Base-by-base conservation (phyloP, 1,140 invertebrate genomes). In the Parapsyche elsis region DNA sequence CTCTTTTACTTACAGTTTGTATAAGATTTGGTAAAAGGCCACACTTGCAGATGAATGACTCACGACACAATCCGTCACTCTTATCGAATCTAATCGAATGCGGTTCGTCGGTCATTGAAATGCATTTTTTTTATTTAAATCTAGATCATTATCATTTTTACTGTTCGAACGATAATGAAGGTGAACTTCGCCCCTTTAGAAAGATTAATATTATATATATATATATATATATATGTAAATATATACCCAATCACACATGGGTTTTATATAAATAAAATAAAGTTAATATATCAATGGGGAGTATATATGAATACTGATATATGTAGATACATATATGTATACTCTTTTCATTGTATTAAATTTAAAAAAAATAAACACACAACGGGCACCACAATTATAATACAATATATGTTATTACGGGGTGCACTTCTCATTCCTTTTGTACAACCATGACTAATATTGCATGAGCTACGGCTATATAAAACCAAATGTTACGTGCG, bases 11-110 rank as follows among this genome's bases (percentile, higher is more conserved):
- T 30, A 67, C 64, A 24, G 24, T 67, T 67, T 26, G 24, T 67
- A 67, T 67, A 26, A 23, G 21, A 67, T 67, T 53, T 38, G 30
- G 64, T 67, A 67, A 67, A 67, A 23, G 64, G 64, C 64, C 64
- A 67, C 64, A 67, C 64, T 21, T 67, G 64, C 64, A 67, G 64
- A 26, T 67, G 64, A 67, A 67, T 26, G 21, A 67, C 64, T 67
- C 23, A 12, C 23, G 64, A 26, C 23, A 24, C 21, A 67, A 67
- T 23, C 64, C 24, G 10, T 67, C 64, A 26, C 64, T 67, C 23
- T 24, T 38, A 38, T 38, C 1, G 1, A 38, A 38, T 38, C 1
- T 38, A 38, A 38, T 38, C 30, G 30, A 38, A 38, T 38, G 30
- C 30, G 1, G 30, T 38, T 38, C 30, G 30, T 38, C 30, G 30